Evolutionary conservation across 2,113 vertebrate species (phyloP).

Genomic region (Apaloderma vittatum): DNA sequence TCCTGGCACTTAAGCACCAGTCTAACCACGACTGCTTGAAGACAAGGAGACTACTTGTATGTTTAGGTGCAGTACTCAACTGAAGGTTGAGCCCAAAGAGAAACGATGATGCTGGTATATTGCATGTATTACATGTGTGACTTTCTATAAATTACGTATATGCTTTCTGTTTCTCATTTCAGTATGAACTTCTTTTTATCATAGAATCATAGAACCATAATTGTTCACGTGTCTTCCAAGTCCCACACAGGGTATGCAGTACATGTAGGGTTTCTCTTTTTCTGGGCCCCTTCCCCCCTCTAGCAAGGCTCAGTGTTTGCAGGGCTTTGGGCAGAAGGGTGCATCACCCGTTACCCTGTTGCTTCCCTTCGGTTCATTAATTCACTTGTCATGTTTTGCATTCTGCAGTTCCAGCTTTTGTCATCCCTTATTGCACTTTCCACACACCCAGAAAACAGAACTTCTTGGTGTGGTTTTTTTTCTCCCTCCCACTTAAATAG

Average conservation of each 20-base stretch:
- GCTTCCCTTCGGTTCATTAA: neutral
- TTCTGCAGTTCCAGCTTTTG: neutral
- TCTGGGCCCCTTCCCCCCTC: neutral
- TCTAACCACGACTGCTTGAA: neutral
- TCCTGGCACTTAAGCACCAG: neutral
- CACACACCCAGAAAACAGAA: neutral
- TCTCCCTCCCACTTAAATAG: neutral
- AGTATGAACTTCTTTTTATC: neutral
- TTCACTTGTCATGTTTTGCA: neutral
- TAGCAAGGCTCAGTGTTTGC: neutral
- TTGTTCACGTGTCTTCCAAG: neutral
- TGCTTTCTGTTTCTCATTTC: neutral
- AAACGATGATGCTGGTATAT: neutral
- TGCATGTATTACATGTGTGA: accelerated
- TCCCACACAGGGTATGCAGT: neutral
- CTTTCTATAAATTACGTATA: neutral
- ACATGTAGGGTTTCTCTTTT: neutral
- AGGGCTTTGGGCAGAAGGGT: neutral
- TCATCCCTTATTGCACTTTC: neutral
- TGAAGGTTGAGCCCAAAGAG: neutral
- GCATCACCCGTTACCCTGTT: neutral
- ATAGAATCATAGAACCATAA: too few relatives aligned
- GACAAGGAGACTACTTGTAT: neutral
- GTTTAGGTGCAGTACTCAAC: neutral
- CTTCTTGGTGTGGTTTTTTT: neutral